phyloP scores from a whole-genome alignment of 2,797 vertebrate genomes.

The Cyclura pinguis region DNA sequence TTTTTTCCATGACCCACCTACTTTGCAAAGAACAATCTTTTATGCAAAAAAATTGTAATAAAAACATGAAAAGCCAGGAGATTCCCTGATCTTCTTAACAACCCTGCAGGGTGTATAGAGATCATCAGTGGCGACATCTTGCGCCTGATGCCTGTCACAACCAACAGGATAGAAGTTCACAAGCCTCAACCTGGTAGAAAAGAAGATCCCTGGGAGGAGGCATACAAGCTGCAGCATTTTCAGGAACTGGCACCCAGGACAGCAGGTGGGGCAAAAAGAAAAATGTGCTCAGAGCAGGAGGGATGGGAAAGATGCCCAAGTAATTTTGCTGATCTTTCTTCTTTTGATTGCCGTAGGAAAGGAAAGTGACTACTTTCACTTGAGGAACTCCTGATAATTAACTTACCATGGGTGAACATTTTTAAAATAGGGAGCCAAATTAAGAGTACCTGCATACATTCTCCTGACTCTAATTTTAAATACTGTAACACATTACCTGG shows the following conservation, averaged over 20 bases:
- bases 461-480: neutral
- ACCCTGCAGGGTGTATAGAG: neutral
- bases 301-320: conserved; percentile 33
- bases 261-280: conserved; percentile 16
- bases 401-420: neutral
- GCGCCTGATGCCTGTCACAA: neutral
- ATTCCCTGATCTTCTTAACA: neutral
- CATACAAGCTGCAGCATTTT: conserved; percentile 8
- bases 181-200: conserved; percentile 5
- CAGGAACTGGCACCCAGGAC: conserved; percentile 5
- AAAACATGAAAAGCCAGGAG: neutral
- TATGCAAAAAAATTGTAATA: neutral
- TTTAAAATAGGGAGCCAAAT: neutral
- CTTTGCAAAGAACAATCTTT: neutral
- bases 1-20: neutral
- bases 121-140: neutral
- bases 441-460: neutral
- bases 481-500: neutral
- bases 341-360: neutral
- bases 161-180: neutral
- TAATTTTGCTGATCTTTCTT: conserved; percentile 18
- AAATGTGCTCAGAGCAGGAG: conserved; percentile 24
- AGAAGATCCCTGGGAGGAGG: neutral
- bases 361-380: conserved; percentile 10
- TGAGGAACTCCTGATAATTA: neutral